Evolutionary conservation across 2,888 invertebrate genomes (phyloP), one percentile per base, ranked within the genome.

Genomic region (Trachelus iudaicus): DNA sequence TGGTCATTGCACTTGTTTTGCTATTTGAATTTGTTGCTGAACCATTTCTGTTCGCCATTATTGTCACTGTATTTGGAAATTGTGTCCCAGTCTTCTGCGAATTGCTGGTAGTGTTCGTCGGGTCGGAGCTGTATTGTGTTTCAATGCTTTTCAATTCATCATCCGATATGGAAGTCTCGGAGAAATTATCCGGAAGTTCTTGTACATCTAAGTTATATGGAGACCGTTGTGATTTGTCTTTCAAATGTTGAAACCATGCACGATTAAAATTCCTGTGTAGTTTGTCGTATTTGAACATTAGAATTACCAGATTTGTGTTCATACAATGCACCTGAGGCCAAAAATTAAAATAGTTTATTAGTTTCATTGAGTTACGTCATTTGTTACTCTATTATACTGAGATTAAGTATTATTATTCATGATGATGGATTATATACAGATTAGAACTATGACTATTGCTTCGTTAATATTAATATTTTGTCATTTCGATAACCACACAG

Each of bases 271-370:
- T 85, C 79, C 83, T 81, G 69, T 84, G 86, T 37, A 88, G 40
- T 69, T 81, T 84, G n/a, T 89, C 89, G 78, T 86, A 88, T 73
- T 85, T 87, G 74, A 87, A 79, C 86, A 85, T 87, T 15, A 88
- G 75, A 75, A 86, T 78, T 76, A 84, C 81, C n/a, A 88, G 73
- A 81, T 87, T 88, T 69, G 84, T 81, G 75, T 88, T 89, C 76
- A 87, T 79, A 40, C 82, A 84, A 69, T 87, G 84, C 80, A 89
- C 85, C 90, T 90, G 82, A 69, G 86, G 83, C 37, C 77, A 77
- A 77, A 69, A 11, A 68, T 75, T 30, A n/a, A 9, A 56, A 40
- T 69, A 79, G 34, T 40, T 23, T 35, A 68, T n/a, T 78, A 73
- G 35, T 35, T 73, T 23, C 11, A 69, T 77, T 76, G 9, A 37